phyloP scores from a whole-genome alignment of 2,113 vertebrate species.

The Pygoscelis antarcticus region DNA sequence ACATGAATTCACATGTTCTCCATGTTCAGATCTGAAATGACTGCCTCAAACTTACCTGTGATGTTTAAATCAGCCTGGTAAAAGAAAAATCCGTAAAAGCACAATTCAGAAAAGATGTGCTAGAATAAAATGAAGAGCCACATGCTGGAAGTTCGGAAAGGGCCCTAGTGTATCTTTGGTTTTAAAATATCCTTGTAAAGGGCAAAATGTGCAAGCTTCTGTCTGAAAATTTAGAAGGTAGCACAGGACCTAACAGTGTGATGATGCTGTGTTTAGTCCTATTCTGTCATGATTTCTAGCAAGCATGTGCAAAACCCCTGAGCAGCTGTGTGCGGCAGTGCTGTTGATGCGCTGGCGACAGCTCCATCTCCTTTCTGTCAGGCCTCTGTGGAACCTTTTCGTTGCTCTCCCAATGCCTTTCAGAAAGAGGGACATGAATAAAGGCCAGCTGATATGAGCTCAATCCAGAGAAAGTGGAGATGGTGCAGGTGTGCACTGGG shows the following conservation, averaged over 20 bases:
- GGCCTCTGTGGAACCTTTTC: neutral
- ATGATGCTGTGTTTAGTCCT: neutral
- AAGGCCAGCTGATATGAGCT: neutral
- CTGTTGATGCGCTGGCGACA: neutral
- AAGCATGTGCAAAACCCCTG: neutral
- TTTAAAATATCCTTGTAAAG: neutral
- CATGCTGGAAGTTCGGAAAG: neutral
- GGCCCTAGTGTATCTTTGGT: neutral
- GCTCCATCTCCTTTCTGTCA: neutral
- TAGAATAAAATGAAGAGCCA: neutral
- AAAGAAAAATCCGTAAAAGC: neutral
- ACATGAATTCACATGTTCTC: neutral
- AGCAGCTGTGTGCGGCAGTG: neutral
- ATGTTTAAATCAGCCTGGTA: neutral
- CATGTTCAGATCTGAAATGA: neutral
- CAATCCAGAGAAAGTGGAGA: neutral
- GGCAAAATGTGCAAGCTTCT: neutral
- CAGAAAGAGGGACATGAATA: neutral
- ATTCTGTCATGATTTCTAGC: neutral
- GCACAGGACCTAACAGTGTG: neutral
- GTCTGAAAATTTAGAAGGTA: neutral
- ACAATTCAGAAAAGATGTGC: neutral
- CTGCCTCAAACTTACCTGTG: neutral
- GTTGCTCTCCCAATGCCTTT: neutral
- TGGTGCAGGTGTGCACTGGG: neutral